These are phyloP conservation scores for Babylonia areolata DNA, from an alignment of 1,140 invertebrate genomes.

Conservation along the genomic window DNA sequence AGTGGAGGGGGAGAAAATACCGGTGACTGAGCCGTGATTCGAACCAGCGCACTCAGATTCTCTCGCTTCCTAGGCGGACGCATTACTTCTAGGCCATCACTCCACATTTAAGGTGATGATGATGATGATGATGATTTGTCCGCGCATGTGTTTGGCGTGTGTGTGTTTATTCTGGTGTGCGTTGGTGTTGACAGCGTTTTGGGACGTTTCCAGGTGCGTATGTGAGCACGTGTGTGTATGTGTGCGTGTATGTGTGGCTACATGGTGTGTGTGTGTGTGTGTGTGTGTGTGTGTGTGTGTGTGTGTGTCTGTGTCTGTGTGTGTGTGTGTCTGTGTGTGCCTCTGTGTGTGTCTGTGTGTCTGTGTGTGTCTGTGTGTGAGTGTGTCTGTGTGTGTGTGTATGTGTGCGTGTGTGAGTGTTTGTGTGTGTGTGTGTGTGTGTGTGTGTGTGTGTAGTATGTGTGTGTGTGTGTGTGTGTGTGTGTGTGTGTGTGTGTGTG, in stretches of 20 bases:
- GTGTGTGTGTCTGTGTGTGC: background rate
- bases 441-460: background rate
- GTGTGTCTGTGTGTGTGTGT: background rate
- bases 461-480: background rate
- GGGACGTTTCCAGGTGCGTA: no score
- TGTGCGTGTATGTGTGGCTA: background rate
- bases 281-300: background rate
- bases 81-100: no score
- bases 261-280: background rate
- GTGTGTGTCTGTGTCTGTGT: background rate
- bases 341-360: background rate
- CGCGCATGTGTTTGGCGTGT: background rate
- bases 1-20: no score
- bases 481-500: slow-evolving; percentile 2
- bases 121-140: no score
- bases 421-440: background rate
- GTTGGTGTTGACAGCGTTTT: background rate
- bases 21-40: no score
- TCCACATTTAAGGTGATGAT: no score
- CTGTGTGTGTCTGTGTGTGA: background rate
- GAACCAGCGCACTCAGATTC: no score
- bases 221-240: background rate
- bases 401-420: background rate
- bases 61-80: no score
- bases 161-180: background rate